These are phyloP conservation scores for Homarus americanus DNA, from an alignment of 1,140 invertebrate genomes.

Conservation along the genomic window DNA sequence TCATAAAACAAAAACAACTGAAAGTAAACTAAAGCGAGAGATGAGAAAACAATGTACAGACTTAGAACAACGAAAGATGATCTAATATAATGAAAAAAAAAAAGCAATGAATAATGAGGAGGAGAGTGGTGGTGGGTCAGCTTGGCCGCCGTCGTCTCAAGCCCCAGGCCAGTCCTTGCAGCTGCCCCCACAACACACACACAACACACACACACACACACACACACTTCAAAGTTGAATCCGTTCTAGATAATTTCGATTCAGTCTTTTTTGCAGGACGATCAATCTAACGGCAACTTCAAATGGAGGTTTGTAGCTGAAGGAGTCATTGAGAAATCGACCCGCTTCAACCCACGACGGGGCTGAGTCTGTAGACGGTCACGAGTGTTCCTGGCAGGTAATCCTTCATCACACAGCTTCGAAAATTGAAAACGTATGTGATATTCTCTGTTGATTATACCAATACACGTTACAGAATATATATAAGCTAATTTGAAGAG, in stretches of 20 bases:
- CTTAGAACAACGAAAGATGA: no score
- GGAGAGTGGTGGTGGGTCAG: slow-evolving; percentile 12
- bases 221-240: no score
- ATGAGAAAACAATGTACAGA: no score
- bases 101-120: slow-evolving; percentile 21
- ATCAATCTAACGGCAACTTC: slow-evolving; percentile 33
- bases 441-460: slow-evolving; percentile 29
- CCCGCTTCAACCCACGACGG: background rate
- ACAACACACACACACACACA: no score
- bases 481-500: no score
- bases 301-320: background rate
- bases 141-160: slow-evolving; percentile 11
- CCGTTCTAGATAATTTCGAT: slow-evolving; percentile 8
- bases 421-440: background rate
- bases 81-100: slow-evolving; percentile 18
- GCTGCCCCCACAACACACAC: no score
- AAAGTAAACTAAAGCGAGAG: no score
- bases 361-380: background rate
- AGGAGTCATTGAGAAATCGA: slow-evolving; percentile 27
- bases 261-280: slow-evolving; percentile 12
- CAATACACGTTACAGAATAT: slow-evolving; percentile 16
- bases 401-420: slow-evolving; percentile 2
- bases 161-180: slow-evolving; percentile 11
- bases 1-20: no score
- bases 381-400: slow-evolving; percentile 12